Evolutionary conservation across 2,113 vertebrate genomes (phyloP).

Genomic region (Corydoras maculifer): DNA sequence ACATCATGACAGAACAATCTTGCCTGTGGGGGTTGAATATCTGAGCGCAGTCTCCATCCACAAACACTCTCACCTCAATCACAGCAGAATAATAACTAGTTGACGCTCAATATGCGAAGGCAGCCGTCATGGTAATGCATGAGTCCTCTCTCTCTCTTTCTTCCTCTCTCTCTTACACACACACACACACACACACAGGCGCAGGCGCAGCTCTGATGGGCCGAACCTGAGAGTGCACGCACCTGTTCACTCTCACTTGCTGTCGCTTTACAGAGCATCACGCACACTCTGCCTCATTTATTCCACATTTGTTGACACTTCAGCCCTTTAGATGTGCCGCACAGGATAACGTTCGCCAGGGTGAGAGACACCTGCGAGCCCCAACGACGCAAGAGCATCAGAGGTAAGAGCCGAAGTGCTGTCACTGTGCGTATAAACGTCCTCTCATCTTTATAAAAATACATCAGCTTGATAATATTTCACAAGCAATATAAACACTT

Average conservation of each 20-base stretch:
- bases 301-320: constrained; percentile 24
- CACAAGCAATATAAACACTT: too few relatives aligned
- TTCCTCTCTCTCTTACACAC: constrained; percentile 14
- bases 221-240: constrained; percentile 36
- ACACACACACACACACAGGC: neutral
- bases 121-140: constrained; percentile 16
- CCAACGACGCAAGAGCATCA: constrained; percentile 4
- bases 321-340: constrained; percentile 13
- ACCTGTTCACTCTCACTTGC: constrained; percentile 34
- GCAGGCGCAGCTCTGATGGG: constrained; percentile 18
- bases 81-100: constrained; percentile 27
- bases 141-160: constrained; percentile 14
- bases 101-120: constrained; percentile 21
- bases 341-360: constrained; percentile 22
- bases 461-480: neutral
- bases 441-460: neutral
- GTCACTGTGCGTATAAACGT: neutral
- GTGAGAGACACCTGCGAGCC: constrained; percentile 3
- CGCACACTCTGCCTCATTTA: constrained; percentile 2
- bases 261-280: constrained; percentile 2
- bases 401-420: constrained; percentile 11
- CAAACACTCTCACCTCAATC: constrained; percentile 19
- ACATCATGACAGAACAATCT: constrained; percentile 14
- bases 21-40: constrained; percentile 4
- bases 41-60: neutral